These are phyloP conservation scores for Ochlodes sylvanus DNA, from an alignment of 2,888 invertebrate genomes.

Conservation along the genomic window DNA sequence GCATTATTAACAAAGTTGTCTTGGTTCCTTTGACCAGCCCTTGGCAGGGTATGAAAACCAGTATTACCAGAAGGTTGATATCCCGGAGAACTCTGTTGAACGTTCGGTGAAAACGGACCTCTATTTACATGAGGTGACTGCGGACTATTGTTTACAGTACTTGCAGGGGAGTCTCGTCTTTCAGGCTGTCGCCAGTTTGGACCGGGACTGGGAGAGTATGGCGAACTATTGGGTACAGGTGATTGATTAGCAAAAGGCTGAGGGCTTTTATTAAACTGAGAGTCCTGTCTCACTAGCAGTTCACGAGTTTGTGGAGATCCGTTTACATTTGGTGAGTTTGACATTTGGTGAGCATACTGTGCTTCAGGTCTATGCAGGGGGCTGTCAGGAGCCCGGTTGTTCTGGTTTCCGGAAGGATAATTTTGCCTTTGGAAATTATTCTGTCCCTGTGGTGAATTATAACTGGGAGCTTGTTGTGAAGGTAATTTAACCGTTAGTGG, in stretches of 20 bases:
- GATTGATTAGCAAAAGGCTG: slow-evolving; percentile 73
- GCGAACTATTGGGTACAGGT: slow-evolving; percentile 63
- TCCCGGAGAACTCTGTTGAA: slow-evolving; percentile 61
- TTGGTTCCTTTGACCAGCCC: slow-evolving; percentile 64
- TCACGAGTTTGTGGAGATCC: slow-evolving; percentile 72
- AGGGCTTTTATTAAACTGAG: slow-evolving; percentile 81
- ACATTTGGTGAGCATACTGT: slow-evolving; percentile 72
- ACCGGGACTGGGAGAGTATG: slow-evolving; percentile 74
- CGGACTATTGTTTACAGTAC: slow-evolving; percentile 55
- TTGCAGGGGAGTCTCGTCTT: slow-evolving; percentile 72
- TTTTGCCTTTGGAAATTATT: slow-evolving; percentile 61
- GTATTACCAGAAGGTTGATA: slow-evolving; percentile 59
- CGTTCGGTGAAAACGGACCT: slow-evolving; percentile 61
- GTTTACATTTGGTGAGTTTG: slow-evolving; percentile 64
- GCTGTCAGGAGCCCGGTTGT: slow-evolving; percentile 68
- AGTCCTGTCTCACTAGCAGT: slow-evolving; percentile 75
- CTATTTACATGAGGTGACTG: slow-evolving; percentile 60
- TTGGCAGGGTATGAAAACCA: slow-evolving; percentile 71
- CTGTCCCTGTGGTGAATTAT: slow-evolving; percentile 63
- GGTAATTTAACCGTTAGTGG: slow-evolving; percentile 79
- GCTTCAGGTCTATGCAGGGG: slow-evolving; percentile 81
- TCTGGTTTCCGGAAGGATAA: slow-evolving; percentile 61
- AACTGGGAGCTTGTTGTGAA: slow-evolving; percentile 74
- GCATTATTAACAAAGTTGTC: slow-evolving; percentile 55
- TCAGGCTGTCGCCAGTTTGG: slow-evolving; percentile 80